These are phyloP conservation scores for Rostratula benghalensis DNA, from an alignment of 2,113 vertebrate species.

Conservation along the genomic window DNA sequence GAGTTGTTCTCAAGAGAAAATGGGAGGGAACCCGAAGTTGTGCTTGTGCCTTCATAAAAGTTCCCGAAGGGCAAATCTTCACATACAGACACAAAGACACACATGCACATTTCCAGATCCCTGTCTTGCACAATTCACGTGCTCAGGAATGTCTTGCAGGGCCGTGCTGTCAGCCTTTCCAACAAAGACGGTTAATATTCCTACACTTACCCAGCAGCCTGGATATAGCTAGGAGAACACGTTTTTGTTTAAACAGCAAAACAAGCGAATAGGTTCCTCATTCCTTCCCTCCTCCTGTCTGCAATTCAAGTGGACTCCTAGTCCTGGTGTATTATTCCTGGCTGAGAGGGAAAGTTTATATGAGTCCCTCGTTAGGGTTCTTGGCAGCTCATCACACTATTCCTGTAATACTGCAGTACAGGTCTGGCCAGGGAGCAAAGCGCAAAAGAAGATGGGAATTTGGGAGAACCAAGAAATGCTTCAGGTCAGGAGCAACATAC, in stretches of 20 bases:
- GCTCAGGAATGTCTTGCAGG: constrained; percentile 12
- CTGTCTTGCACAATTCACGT: neutral
- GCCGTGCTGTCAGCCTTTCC: neutral
- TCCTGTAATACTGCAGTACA: constrained; percentile 36
- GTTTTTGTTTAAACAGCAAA: constrained; percentile 41
- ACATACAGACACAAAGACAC: neutral
- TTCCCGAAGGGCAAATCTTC: neutral
- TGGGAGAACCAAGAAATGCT: constrained; percentile 20
- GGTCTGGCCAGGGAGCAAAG: constrained; percentile 27
- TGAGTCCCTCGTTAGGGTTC: constrained; percentile 27
- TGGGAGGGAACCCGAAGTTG: neutral
- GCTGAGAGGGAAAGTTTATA: constrained; percentile 40
- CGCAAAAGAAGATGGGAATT: neutral
- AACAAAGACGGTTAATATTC: neutral
- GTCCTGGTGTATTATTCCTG: constrained; percentile 51
- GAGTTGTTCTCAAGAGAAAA: neutral
- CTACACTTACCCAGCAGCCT: neutral
- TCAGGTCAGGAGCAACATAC: neutral
- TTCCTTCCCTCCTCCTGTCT: constrained; percentile 37
- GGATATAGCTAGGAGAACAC: neutral
- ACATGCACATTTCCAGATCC: neutral
- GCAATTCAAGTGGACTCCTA: constrained; percentile 14
- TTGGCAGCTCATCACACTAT: constrained; percentile 56
- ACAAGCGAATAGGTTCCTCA: neutral
- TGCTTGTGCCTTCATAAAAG: neutral